Conservation (phyloP, 2,113 vertebrate genomes). For the Bucco capensis region DNA sequence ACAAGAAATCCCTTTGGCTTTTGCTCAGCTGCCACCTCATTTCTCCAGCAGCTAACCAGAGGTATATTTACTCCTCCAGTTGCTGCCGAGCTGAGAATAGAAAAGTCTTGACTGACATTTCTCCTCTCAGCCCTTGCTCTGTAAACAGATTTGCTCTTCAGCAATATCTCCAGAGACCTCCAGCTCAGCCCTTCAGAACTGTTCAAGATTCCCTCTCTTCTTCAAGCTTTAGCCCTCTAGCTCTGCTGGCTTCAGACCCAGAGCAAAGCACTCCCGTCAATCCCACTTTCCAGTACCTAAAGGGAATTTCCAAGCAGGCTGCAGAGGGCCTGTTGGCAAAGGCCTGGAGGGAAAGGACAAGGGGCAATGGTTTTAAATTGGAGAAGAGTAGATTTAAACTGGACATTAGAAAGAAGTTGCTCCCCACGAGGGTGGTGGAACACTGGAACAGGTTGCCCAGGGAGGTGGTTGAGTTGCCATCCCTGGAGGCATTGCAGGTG, state of each 20-base stretch:
- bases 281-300: too few relatives aligned
- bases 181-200: not conserved
- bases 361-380: too few relatives aligned
- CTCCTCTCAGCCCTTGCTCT: not conserved
- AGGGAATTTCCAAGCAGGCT: too few relatives aligned
- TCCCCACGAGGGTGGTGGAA: too few relatives aligned
- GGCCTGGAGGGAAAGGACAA: too few relatives aligned
- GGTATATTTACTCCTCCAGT: slow-evolving; percentile 31
- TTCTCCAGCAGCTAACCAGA: not conserved
- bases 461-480: too few relatives aligned
- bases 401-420: too few relatives aligned
- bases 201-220: not conserved
- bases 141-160: slow-evolving; percentile 35
- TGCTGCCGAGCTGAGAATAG: slow-evolving; percentile 31
- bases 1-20: not conserved
- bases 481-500: too few relatives aligned
- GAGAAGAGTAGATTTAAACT: too few relatives aligned
- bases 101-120: slow-evolving; percentile 12
- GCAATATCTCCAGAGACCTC: not conserved
- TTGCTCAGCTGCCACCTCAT: not conserved
- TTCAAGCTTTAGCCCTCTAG: not conserved
- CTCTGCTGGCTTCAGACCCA: not conserved
- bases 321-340: too few relatives aligned
- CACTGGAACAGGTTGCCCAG: too few relatives aligned
- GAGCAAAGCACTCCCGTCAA: not conserved